Base-by-base conservation (phyloP, 2,113 vertebrate species). In the Balaeniceps rex region DNA sequence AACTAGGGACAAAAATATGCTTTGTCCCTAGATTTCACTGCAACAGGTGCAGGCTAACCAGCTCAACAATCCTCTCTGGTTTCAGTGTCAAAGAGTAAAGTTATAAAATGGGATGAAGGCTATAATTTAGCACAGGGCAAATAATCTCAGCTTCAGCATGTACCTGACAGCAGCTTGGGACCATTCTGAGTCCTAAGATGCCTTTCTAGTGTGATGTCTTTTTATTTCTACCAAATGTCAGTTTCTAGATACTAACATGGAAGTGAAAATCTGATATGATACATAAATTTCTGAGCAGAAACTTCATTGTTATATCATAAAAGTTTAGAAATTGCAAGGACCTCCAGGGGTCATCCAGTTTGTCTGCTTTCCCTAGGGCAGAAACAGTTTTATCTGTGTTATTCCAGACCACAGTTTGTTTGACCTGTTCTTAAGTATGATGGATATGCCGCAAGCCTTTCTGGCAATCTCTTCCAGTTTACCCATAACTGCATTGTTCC, bases 341-440 rank as follows among this genome's bases (percentile, higher is more conserved):
- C 22, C 36, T 81, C 47, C 23, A 80, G 42, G 86, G 25, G 72
- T 93, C 60, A 81, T 36, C 38, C 17, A 44, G 38, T 71, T 88
- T 29, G 36, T 75, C 61, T 55, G 46, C 22, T 66, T 92, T 87
- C 83, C 88, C 79, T 87, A 75, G 63, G 95, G 93, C 76, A 96
- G 64, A 83, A 83, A 63, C 4, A 40, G 23, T 78, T 92, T 94
- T 88, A 88, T 92, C 91, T 90, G 1, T 51, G 65, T 58, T 91
- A 47, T 38, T 82, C 60, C 38, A 68, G n/a, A 60, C 46, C 60
- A 80, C 15, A 26, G 86, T 96, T 96, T 93, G 85, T 69, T 84
- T 88, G 69, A 91, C 93, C 83, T 84, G 72, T 91, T 95, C 76
- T 88, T 81, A 87, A 91, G 72, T 38, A 91, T 87, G 83, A 94